Percentiles rank a stretch among this genome's conserved stretches.
phyloP scores from a whole-genome alignment of 1,140 invertebrate species.

The Brachionus rubens region DNA sequence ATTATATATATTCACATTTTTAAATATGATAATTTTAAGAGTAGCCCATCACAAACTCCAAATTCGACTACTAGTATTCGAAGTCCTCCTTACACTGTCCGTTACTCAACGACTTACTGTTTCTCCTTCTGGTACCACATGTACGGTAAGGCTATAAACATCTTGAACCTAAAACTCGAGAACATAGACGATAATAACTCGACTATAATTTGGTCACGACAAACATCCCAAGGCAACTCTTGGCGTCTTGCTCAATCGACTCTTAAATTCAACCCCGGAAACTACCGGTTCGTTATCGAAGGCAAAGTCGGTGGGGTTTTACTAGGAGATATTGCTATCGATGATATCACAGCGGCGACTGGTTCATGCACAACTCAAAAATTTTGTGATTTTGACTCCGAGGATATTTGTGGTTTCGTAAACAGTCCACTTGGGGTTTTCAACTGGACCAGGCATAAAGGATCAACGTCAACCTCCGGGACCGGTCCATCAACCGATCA shows the following conservation, averaged over 20 bases:
- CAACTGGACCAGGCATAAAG: constrained; percentile 55
- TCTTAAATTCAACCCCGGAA: background rate
- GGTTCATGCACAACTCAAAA: background rate
- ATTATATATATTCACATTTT: background rate
- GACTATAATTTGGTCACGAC: background rate
- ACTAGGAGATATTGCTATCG: constrained; percentile 40
- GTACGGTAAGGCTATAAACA: background rate
- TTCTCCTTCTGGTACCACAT: constrained; percentile 29
- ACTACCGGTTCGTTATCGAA: constrained; percentile 35
- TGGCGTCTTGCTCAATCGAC: background rate
- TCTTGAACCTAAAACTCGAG: background rate
- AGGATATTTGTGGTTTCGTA: constrained; percentile 51
- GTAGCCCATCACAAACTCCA: background rate
- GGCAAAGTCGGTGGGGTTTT: constrained; percentile 18
- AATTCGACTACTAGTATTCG: constrained; percentile 5
- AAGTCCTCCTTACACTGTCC: background rate
- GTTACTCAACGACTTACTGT: background rate
- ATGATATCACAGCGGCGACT: background rate
- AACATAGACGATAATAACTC: background rate
- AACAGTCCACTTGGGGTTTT: constrained; percentile 53
- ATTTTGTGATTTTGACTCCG: constrained; percentile 43
- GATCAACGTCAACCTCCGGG: constrained; percentile 46
- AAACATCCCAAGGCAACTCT: background rate
- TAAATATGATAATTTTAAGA: background rate
- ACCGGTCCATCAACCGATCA: constrained; percentile 48